Percentiles rank a stretch among this genome's conserved stretches.
These are phyloP conservation scores for Leptodactylus fallax DNA, from an alignment of 2,797 vertebrate species.

Conservation along the genomic window DNA sequence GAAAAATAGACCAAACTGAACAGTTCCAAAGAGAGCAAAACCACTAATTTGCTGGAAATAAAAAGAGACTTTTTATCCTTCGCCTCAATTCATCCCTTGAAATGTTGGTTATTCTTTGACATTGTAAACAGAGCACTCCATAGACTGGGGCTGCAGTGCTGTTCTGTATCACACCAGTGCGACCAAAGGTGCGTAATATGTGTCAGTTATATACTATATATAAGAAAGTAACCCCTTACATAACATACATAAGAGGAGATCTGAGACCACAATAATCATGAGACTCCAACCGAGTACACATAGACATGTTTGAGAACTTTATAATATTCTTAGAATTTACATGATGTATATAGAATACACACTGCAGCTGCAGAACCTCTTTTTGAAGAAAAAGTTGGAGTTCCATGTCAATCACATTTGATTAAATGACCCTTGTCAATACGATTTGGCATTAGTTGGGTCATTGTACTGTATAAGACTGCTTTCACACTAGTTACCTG, in stretches of 20 bases:
- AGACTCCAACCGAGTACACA: neutral
- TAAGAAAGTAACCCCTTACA: neutral
- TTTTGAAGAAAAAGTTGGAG: neutral
- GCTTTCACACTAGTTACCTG: too few relatives aligned
- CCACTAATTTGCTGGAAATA: conserved; percentile 43
- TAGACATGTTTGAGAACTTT: neutral
- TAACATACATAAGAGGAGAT: neutral
- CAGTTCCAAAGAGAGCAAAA: conserved; percentile 19
- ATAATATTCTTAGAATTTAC: neutral
- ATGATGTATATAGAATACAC: neutral
- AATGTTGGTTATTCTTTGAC: neutral
- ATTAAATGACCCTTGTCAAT: neutral
- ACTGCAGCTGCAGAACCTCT: neutral
- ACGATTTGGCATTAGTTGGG: too few relatives aligned
- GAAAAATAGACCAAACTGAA: conserved; percentile 20
- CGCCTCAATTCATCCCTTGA: conserved; percentile 21
- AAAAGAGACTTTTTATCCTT: conserved; percentile 43
- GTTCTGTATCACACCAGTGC: neutral
- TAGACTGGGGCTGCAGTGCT: neutral
- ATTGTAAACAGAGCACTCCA: neutral
- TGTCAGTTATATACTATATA: neutral
- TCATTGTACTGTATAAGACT: too few relatives aligned
- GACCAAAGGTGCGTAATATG: neutral
- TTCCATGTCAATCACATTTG: neutral
- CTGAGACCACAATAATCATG: neutral